These are phyloP conservation scores for Sarcoramphus papa DNA, from an alignment of 2,797 vertebrate genomes.

Conservation along the genomic window DNA sequence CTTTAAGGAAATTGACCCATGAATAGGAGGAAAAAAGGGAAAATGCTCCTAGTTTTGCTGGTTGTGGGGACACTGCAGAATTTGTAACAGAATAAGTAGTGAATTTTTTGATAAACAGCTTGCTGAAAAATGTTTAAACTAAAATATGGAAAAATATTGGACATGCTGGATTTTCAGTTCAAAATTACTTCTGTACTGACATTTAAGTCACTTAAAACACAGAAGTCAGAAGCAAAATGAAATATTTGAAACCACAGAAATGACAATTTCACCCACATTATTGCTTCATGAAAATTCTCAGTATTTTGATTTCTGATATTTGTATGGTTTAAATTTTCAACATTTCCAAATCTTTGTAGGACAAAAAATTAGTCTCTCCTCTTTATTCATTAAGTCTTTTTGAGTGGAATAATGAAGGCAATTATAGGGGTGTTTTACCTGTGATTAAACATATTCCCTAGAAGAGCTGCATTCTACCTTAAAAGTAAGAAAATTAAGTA, in stretches of 20 bases:
- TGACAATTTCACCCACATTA: background rate
- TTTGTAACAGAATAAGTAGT: background rate
- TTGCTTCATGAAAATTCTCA: background rate
- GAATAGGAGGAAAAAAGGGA: background rate
- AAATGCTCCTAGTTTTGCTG: background rate
- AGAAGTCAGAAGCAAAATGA: background rate
- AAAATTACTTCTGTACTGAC: background rate
- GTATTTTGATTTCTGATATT: background rate
- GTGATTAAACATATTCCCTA: background rate
- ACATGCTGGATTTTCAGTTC: background rate
- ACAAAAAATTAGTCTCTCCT: background rate
- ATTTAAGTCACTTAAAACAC: background rate
- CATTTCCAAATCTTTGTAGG: background rate
- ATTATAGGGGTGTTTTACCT: background rate
- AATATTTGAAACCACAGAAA: background rate
- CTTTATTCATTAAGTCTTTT: background rate
- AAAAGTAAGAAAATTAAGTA: background rate
- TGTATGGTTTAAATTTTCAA: background rate
- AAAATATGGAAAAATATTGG: background rate
- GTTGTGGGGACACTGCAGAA: background rate
- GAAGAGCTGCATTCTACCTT: background rate
- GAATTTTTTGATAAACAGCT: background rate
- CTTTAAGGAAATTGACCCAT: background rate
- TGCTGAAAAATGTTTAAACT: background rate
- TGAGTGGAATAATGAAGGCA: background rate